These are phyloP conservation scores for Dendrocincla fuliginosa DNA, from an alignment of 2,797 vertebrate genomes.

Conservation along the genomic window DNA sequence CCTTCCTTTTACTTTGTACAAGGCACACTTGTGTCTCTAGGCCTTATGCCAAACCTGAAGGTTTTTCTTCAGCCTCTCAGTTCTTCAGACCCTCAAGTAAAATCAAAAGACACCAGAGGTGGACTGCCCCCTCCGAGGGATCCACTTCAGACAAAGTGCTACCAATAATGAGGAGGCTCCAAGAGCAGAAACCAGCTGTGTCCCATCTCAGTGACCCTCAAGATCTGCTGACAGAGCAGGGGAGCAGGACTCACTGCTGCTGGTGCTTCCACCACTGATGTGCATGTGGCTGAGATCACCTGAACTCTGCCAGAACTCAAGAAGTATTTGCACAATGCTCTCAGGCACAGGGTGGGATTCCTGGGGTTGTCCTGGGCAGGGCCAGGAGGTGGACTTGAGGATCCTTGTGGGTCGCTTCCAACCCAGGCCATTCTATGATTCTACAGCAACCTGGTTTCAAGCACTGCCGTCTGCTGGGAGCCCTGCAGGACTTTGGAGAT, in stretches of 20 bases:
- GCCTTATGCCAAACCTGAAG: background rate
- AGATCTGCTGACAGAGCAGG: background rate
- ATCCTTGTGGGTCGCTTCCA: background rate
- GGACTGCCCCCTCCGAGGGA: background rate
- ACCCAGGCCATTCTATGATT: background rate
- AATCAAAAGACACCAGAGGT: background rate
- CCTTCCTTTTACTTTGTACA: background rate
- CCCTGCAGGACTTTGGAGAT: background rate
- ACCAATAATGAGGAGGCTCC: rapidly evolving
- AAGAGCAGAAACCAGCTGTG: background rate
- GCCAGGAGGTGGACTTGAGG: background rate
- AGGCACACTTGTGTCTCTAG: background rate
- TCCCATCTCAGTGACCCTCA: background rate
- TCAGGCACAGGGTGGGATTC: background rate
- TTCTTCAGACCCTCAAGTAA: background rate
- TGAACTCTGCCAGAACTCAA: background rate
- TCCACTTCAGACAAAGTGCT: rapidly evolving
- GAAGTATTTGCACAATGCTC: background rate
- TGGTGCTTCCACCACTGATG: background rate
- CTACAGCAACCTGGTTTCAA: background rate
- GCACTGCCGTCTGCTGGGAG: background rate
- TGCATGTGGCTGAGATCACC: rapidly evolving
- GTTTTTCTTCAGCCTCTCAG: background rate
- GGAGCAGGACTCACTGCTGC: rapidly evolving
- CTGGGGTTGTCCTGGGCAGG: background rate